Conservation (phyloP, 1,140 invertebrate species). For the Diabrotica virgifera region DNA sequence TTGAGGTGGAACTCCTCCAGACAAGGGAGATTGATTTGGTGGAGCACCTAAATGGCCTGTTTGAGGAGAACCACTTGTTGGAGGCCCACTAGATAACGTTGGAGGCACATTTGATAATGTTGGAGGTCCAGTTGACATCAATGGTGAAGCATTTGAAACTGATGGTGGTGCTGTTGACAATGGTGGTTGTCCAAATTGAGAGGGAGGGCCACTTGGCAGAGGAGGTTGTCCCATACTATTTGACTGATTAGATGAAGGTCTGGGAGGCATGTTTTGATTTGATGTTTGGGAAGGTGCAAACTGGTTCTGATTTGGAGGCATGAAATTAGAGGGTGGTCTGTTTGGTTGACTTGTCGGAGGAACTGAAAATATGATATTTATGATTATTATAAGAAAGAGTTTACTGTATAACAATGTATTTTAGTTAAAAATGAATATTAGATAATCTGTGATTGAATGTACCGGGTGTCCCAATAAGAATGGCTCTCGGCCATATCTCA, state of each 20-base stretch:
- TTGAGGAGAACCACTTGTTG: conserved; percentile 37
- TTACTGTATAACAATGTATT: too few relatives aligned
- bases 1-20: conserved; percentile 32
- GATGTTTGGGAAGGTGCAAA: conserved; percentile 5
- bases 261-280: conserved; percentile 7
- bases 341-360: conserved; percentile 10
- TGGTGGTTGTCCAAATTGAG: neutral
- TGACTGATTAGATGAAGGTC: conserved; percentile 7
- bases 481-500: too few relatives aligned
- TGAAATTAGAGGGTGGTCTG: conserved; percentile 12
- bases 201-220: neutral
- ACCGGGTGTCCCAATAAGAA: too few relatives aligned
- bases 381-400: too few relatives aligned
- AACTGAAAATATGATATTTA: neutral
- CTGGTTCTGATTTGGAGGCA: conserved; percentile 3
- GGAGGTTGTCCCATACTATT: conserved; percentile 18
- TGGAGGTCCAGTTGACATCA: conserved; percentile 13
- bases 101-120: conserved; percentile 25
- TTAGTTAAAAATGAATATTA: too few relatives aligned
- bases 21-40: conserved; percentile 16
- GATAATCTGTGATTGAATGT: too few relatives aligned
- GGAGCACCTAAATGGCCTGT: conserved; percentile 33
- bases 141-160: neutral
- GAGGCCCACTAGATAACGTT: conserved; percentile 16
- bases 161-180: neutral